Conservation (phyloP, 2,888 invertebrate species). For the Argyresthia goedartella region DNA sequence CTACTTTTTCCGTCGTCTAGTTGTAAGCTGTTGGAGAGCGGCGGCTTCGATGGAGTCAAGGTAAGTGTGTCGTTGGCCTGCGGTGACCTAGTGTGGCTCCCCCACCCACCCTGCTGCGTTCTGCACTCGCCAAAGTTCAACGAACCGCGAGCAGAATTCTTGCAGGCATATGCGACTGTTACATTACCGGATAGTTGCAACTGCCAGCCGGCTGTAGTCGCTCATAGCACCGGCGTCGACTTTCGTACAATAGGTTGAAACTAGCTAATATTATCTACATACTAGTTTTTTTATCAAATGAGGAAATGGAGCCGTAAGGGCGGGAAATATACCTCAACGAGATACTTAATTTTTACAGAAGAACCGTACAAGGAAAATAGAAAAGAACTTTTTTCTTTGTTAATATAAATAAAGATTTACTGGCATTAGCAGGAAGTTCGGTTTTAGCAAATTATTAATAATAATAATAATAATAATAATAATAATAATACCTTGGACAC, state of each 20-base stretch:
- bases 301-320: too few species aligned
- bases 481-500: too few species aligned
- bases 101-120: conserved; percentile 60
- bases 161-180: conserved; percentile 62
- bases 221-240: neutral
- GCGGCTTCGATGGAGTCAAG: conserved; percentile 53
- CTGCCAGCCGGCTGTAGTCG: conserved; percentile 17
- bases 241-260: neutral
- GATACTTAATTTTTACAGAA: too few species aligned
- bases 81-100: conserved; percentile 65
- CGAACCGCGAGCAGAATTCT: conserved; percentile 64
- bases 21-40: conserved; percentile 24
- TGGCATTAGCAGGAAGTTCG: too few species aligned
- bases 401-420: neutral
- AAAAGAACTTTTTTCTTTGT: neutral
- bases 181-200: conserved; percentile 68
- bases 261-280: too few species aligned
- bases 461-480: neutral
- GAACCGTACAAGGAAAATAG: too few species aligned
- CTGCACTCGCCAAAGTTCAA: conserved; percentile 68
- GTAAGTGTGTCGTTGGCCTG: conserved; percentile 69
- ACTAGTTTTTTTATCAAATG: neutral
- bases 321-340: too few species aligned
- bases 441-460: too few species aligned
- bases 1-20: conserved; percentile 45